Evolutionary conservation across 2,113 vertebrate genomes (phyloP), one percentile per base, ranked within the genome.

Genomic region (Laticauda laticaudata): DNA sequence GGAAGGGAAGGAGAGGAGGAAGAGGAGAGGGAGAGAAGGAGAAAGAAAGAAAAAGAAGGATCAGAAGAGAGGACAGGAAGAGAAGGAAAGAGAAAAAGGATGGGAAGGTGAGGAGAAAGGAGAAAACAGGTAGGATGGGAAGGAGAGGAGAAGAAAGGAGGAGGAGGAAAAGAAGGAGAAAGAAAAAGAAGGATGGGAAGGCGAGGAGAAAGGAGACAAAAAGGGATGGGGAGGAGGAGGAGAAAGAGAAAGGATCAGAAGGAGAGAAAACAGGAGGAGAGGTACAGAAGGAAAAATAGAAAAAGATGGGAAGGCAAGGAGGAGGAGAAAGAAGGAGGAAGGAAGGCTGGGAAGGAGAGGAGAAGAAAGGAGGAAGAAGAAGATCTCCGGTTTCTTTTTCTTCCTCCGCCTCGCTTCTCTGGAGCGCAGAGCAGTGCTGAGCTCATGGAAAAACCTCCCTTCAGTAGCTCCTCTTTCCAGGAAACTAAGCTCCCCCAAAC

Each of bases 401-500:
- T 15, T 54, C 54, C 14, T 54, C 53, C 8, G 2, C 21, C 81
- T 45, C 20, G 6, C 75, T 43, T 20, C 81, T 45, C 20, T 11
- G 18, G 91, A 95, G 94, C 39, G 92, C 90, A 92, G 85, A 94
- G 94, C 93, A 93, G 94, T 55, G 23, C 93, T 54, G 90, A 95
- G 96, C 95, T 94, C 93, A 34, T 3, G 94, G 92, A 64, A 85
- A 15, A 87, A 54, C 34, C 88, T 20, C 90, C 92, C 15, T 85
- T 48, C 39, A 10, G 0, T 87, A 21, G 86, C 21, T 86, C 86
- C 87, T 51, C 91, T 95, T 95, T 96, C 94, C 90, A 91, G 96
- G 96, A 91, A 91, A 69, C 96, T 7, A 91, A 94, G 85, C 89
- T 94, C 93, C 94, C 11, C 95, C 92, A 5, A 95, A 91, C 69